Evolutionary conservation across 2,888 invertebrate genomes (phyloP).

Genomic region (Cerastoderma edule): DNA sequence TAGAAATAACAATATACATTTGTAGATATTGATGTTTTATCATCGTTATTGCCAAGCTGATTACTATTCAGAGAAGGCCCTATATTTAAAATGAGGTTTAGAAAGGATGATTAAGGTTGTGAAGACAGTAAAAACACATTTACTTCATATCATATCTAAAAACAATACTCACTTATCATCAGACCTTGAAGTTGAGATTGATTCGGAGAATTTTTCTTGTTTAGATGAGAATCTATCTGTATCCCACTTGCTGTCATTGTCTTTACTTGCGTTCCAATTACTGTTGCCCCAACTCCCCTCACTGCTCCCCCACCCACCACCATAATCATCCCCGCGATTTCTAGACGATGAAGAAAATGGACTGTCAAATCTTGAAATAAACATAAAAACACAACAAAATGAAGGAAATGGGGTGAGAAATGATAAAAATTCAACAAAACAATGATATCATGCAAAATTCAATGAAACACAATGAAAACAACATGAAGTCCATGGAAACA

Average conservation of each 20-base stretch:
- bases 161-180: slow-evolving; percentile 70
- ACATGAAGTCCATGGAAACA: too few species aligned
- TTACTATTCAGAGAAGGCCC: too few species aligned
- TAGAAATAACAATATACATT: too few species aligned
- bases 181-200: slow-evolving; percentile 65
- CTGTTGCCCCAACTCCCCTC: slow-evolving; percentile 26
- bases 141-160: background rate
- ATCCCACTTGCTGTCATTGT: slow-evolving; percentile 79
- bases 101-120: background rate
- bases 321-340: slow-evolving; percentile 69
- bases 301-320: slow-evolving; percentile 74
- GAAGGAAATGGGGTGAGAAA: too few species aligned
- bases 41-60: too few species aligned
- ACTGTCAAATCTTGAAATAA: slow-evolving; percentile 72
- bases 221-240: slow-evolving; percentile 79
- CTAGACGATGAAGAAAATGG: slow-evolving; percentile 68
- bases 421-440: too few species aligned
- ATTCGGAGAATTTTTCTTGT: slow-evolving; percentile 69
- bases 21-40: too few species aligned
- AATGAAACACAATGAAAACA: too few species aligned
- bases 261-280: slow-evolving; percentile 56
- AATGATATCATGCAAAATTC: too few species aligned
- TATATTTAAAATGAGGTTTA: too few species aligned
- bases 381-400: background rate
- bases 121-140: background rate